phyloP scores from a whole-genome alignment of 2,797 vertebrate species.

The Hipposideros larvatus region DNA sequence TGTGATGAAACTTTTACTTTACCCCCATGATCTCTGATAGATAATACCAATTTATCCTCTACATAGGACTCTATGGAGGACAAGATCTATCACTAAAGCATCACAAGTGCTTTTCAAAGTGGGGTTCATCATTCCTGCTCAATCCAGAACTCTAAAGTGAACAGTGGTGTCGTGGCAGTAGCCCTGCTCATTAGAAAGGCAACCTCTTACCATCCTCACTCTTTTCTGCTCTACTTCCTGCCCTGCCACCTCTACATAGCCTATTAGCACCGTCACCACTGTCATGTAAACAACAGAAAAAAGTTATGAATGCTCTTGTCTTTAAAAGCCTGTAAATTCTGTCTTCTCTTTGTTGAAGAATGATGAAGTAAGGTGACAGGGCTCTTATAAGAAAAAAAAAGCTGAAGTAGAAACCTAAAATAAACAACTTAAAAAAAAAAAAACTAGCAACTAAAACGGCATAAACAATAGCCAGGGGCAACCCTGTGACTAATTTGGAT shows the following conservation, averaged over 20 bases:
- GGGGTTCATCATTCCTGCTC: background rate
- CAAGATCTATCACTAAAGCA: background rate
- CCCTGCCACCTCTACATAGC: background rate
- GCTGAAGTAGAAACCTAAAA: conserved; percentile 15
- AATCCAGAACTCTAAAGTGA: background rate
- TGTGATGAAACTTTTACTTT: background rate
- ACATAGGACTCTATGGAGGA: background rate
- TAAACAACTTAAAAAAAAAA: background rate
- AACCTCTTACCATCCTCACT: background rate
- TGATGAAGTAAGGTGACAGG: background rate
- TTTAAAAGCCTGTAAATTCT: conserved; percentile 12
- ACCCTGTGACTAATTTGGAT: conserved; percentile 37
- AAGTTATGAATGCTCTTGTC: background rate
- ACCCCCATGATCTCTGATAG: background rate
- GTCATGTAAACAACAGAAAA: conserved; percentile 26
- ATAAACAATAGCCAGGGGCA: background rate
- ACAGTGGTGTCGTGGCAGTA: background rate
- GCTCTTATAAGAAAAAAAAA: background rate
- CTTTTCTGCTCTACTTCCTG: background rate
- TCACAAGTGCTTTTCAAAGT: conserved; percentile 49
- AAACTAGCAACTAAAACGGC: background rate
- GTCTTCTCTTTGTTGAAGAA: conserved; percentile 18
- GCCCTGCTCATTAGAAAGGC: background rate
- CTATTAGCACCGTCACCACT: background rate
- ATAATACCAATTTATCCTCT: background rate